Evolutionary conservation across 2,797 vertebrate genomes (phyloP), one percentile per base, ranked within the genome.

Genomic region (Discoglossus pictus): DNA sequence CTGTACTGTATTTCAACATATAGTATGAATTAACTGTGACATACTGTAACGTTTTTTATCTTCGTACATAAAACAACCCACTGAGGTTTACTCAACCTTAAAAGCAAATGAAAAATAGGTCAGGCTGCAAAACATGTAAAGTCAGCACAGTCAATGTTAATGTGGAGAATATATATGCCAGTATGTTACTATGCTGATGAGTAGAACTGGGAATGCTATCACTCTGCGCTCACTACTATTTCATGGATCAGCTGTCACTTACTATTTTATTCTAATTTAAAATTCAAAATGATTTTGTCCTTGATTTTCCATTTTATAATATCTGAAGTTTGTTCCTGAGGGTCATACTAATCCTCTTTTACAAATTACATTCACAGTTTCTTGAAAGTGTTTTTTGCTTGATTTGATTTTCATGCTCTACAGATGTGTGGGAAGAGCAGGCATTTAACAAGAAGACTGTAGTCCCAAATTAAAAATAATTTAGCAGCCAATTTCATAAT

Each of bases 131-230:
- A 56, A 63, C 43, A 11, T 50, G 52, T 35, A 43, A 24, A 43
- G 51, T 63, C 60, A 71, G 68, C 68, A 63, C 60, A 63, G 35
- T 48, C 50, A 38, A 71, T 56, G 60, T 44, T 58, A 64, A 71
- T 71, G 44, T 21, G 13, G 18, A 27, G 60, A 40, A 35, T 63
- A 71, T 71, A 63, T 51, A 36, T 63, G 60, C 52, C 60, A 51
- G 42, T 63, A 48, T 63, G 44, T 58, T 63, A 71, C 51, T 71
- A 36, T 71, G 24, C 23, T 63, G 68, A 71, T 71, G 68, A 56
- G 43, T 58, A 50, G 17, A 55, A 55, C 25, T 35, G 25, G 17
- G 53, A 15, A 46, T 42, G 12, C 34, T 48, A 31, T 71, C 52
- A 63, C 43, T 58, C 36, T 20, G 5, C 56, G 21, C 24, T 23